Evolutionary conservation across 1,140 invertebrate genomes (phyloP).

Genomic region (Apis laboriosa): DNA sequence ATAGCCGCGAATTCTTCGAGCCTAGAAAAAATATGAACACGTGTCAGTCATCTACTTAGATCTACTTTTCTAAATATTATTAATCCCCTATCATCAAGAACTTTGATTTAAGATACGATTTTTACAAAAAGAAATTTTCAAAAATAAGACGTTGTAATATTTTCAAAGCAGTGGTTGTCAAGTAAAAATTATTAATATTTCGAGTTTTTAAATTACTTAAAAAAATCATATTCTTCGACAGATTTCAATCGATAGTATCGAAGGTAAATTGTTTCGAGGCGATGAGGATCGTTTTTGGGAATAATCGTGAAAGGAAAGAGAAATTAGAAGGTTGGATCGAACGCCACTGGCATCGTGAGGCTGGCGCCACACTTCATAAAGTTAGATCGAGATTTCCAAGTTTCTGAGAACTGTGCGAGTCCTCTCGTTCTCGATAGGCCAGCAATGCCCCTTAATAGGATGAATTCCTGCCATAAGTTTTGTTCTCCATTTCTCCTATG

Average conservation of each 20-base stretch:
- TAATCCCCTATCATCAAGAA: too few species aligned
- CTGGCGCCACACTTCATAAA: constrained; percentile 52
- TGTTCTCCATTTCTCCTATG: constrained; percentile 1
- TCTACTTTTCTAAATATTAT: too few species aligned
- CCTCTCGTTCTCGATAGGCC: constrained; percentile 33
- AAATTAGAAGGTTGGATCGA: constrained; percentile 44
- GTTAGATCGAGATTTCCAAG: constrained; percentile 49
- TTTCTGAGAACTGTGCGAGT: constrained; percentile 32
- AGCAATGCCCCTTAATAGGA: constrained; percentile 44
- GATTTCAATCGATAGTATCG: neutral
- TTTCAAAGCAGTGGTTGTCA: too few species aligned
- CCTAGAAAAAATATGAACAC: too few species aligned
- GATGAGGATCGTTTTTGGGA: neutral
- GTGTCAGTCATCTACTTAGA: too few species aligned
- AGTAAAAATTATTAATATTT: too few species aligned
- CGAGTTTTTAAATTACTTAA: too few species aligned
- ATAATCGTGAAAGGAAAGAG: neutral
- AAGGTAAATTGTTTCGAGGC: neutral
- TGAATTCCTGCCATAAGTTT: constrained; percentile 26
- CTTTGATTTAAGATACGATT: too few species aligned
- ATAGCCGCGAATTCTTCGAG: too few species aligned
- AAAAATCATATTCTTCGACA: too few species aligned
- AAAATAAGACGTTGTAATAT: too few species aligned
- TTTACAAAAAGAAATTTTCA: too few species aligned
- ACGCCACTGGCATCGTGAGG: constrained; percentile 39